Conservation (phyloP, 2,888 invertebrate genomes). For the Leptopterna dolabrata region DNA sequence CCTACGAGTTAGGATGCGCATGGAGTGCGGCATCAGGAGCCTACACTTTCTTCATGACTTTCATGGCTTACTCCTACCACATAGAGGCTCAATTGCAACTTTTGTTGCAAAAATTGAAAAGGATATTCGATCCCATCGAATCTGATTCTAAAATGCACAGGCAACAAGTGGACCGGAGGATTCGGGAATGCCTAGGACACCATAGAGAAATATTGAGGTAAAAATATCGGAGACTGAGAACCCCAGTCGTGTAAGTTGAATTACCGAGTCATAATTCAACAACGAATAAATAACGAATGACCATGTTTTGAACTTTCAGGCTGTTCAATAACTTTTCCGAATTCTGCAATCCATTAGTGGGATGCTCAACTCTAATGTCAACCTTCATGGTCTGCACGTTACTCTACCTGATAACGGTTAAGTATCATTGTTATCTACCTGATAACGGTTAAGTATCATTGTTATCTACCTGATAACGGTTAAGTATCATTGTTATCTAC, state of each 20-base stretch:
- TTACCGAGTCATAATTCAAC: not conserved
- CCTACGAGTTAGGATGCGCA: slow-evolving; percentile 9
- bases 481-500: not conserved
- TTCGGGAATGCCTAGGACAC: not conserved
- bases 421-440: not conserved
- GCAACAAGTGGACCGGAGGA: not conserved
- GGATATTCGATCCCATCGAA: not conserved
- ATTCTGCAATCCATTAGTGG: not conserved
- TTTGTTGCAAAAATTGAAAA: not conserved
- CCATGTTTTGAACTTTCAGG: not conserved
- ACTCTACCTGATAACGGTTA: slow-evolving; percentile 7
- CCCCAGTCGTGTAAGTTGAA: too few relatives aligned
- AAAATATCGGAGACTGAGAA: too few relatives aligned
- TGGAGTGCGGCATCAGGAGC: slow-evolving; percentile 17
- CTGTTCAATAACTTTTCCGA: not conserved
- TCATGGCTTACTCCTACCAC: slow-evolving; percentile 8
- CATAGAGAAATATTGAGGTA: slow-evolving; percentile 22
- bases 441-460: not conserved
- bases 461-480: not conserved
- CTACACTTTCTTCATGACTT: slow-evolving; percentile 6
- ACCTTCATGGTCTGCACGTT: slow-evolving; percentile 32
- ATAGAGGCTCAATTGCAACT: slow-evolving; percentile 12
- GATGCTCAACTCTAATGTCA: not conserved
- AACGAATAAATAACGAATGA: not conserved
- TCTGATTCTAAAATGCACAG: too few relatives aligned